Base-by-base conservation (phyloP, 2,113 vertebrate genomes). In the Micronycteris hirsuta region DNA sequence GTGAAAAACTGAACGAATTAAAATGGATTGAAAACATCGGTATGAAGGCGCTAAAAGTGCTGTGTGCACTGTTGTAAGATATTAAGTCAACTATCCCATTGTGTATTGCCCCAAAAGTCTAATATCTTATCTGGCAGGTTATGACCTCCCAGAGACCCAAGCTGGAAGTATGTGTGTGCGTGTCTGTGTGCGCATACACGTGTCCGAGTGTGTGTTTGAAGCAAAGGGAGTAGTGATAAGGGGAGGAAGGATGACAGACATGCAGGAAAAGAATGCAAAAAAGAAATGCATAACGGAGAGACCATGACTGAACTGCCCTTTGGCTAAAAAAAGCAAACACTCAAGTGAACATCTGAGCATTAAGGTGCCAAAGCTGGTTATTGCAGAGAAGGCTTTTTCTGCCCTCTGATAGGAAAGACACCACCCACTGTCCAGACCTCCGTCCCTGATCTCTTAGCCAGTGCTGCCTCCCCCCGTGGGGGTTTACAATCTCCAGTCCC, bases 341-440 rank as follows among this genome's bases (percentile, higher is more conserved):
- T 70, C 17, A 0, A 1, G 3, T 9, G 45, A 88, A 33, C 83
- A 45, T 68, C 31, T 8, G 6, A 68, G 45, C 54, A 80, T 43
- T 26, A 5, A 1, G 41, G 17, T 0, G 2, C n/a, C 58, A 33
- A 47, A 7, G 41, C 26, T 14, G 17, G 3, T 28, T 41, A 20
- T 11, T n/a, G 4, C 1, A 15, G 33, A 7, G 45, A 80, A 74
- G 0, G 4, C 2, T 28, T 80, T 56, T 7, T 33, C 31, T 22
- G 19, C 7, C 10, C 15, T 74, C 56, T 67, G 13, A n/a, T 33
- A 45, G 24, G 56, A 68, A 41, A 31, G 73, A 41, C 17, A 10
- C 0, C 36, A 1, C 15, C 10, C 0, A 1, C 12, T 9, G 56
- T 22, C 52, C 38, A 5, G 36, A 26, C 41, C 65, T 1, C 45